A percentile compares a stretch with the other conserved stretches of the same genome.
These are phyloP conservation scores for Caenorhabditis angaria DNA, from an alignment of 2,888 invertebrate genomes.

Conservation along the genomic window DNA sequence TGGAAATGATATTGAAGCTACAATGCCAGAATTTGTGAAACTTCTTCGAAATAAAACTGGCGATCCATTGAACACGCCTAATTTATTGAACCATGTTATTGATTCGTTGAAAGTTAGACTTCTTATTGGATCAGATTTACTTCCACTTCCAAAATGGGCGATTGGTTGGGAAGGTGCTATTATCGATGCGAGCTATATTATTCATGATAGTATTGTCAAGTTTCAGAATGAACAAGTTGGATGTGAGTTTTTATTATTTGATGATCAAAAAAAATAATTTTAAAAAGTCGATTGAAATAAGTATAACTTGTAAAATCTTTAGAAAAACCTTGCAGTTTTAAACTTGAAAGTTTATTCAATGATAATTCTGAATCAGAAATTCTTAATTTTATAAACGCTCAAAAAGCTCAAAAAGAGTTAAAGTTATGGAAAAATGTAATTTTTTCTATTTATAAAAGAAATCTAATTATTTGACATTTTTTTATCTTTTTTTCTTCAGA, in stretches of 20 bases:
- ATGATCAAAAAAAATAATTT: conserved; percentile 1
- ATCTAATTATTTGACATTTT: too few relatives aligned
- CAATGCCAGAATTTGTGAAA: conserved; percentile 17
- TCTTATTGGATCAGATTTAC: conserved; percentile 33
- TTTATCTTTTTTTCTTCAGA: too few relatives aligned
- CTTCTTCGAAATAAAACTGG: conserved; percentile 16
- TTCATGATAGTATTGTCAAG: conserved; percentile 36
- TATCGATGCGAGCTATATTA: conserved; percentile 17
- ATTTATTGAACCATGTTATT: conserved; percentile 38
- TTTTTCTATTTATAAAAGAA: too few relatives aligned
- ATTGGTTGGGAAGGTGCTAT: conserved; percentile 29
- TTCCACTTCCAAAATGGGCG: conserved; percentile 60
- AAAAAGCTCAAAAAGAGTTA: too few relatives aligned
- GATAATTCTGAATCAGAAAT: too few relatives aligned
- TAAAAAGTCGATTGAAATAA: neutral
- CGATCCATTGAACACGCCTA: conserved; percentile 12
- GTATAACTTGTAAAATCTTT: neutral
- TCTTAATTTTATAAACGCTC: too few relatives aligned
- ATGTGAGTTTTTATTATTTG: conserved; percentile 12
- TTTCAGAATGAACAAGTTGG: conserved; percentile 37
- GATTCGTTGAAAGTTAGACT: conserved; percentile 55
- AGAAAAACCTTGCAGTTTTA: too few relatives aligned
- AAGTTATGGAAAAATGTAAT: too few relatives aligned
- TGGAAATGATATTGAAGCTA: conserved; percentile 9
- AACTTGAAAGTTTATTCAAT: too few relatives aligned